Base-by-base conservation (phyloP, 2,797 vertebrate genomes). In the Echiichthys vipera region DNA sequence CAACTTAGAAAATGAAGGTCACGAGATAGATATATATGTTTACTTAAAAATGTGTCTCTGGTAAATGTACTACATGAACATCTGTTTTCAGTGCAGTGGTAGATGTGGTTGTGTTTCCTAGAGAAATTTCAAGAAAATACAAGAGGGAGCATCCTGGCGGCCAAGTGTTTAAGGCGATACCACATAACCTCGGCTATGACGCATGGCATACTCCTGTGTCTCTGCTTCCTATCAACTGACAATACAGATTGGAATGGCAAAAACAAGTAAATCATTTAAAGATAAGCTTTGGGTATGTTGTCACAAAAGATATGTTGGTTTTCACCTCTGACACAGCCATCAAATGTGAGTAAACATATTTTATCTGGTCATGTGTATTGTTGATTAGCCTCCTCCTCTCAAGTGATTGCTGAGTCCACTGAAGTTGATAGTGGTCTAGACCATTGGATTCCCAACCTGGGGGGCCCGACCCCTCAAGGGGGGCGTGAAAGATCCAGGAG, bases 111-210 rank as follows among this genome's bases (percentile, higher is more conserved):
- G 3, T 53, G 34, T 40, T 5, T 64, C 12, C 4, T n/a, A 49
- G 15, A 51, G 37, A 68, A 55, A 65, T 45, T 64, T 37, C n/a
- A 20, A 51, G 49, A 53, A 45, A 45, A 49, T 27, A 13, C 14
- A 62, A 57, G 15, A 18, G 7, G 12, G 12, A 5, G 1, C 0
- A 3, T 40, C 3, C 13, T 7, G 0, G 9, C 20, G 34, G 11
- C 7, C 2, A 5, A 54, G 22, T 7, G 34, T 43, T 40, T 10
- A 18, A 53, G n/a, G n/a, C n/a, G 25, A 49, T 17, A 22, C 30
- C 29, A 45, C n/a, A 25, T 3, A 25, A 68, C 61, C 22, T 0
- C 18, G 1, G 14, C 10, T 59, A 10, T 32, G 22, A 29, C 27
- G 13, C 4, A 32, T 4, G 22, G 61, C 14, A n/a, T 32, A 27